phyloP scores from a whole-genome alignment of 2,113 vertebrate species.

The Malurus cyaneus region DNA sequence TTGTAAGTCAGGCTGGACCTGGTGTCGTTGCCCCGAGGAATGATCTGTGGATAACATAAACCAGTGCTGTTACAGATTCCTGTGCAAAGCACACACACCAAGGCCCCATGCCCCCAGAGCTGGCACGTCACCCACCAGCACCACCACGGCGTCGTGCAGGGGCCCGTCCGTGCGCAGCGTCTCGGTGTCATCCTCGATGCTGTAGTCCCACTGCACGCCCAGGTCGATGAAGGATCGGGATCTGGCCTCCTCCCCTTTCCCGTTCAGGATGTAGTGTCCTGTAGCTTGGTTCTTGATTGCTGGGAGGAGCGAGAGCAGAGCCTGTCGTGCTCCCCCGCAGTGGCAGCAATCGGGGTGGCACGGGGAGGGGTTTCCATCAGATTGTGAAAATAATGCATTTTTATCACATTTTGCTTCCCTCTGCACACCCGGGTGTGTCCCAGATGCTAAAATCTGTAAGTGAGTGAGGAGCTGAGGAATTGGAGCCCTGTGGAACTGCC shows the following conservation, averaged over 20 bases:
- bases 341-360: neutral
- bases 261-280: conserved; percentile 94
- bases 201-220: conserved; percentile 95
- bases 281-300: conserved; percentile 98
- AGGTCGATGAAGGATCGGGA: conserved; percentile 92
- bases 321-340: neutral
- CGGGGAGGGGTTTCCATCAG: neutral
- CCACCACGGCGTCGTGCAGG: conserved; percentile 86
- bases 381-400: neutral
- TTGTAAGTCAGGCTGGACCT: conserved; percentile 91
- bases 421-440: neutral
- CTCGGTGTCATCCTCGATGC: conserved; percentile 85
- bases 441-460: neutral
- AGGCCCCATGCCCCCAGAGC: neutral
- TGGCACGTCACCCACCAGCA: conserved; percentile 80
- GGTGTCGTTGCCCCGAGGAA: conserved; percentile 92
- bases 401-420: neutral
- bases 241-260: conserved; percentile 88
- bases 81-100: neutral
- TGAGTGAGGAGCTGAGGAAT: neutral
- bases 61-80: neutral
- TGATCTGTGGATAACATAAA: conserved; percentile 76
- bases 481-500: neutral
- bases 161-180: conserved; percentile 93
- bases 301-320: conserved; percentile 61